Base-by-base conservation (phyloP, 1,140 invertebrate species). In the Ditylenchus dipsaci region DNA sequence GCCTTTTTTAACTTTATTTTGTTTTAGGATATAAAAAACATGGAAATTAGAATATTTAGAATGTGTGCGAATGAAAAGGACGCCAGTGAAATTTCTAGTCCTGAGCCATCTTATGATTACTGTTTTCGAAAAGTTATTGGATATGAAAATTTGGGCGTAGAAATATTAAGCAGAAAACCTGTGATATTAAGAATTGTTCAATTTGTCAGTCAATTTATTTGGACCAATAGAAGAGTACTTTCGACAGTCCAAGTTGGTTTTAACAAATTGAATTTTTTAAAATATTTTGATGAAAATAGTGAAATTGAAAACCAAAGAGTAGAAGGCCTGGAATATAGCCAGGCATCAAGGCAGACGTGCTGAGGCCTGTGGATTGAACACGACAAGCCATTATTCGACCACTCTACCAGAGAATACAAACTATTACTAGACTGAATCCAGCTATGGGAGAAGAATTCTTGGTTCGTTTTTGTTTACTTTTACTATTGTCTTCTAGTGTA, bases 401-500 rank as follows among this genome's bases (percentile, higher is more conserved):
- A 11, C 38, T 76, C 13, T 76, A 53, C 56, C 1, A 17, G 26
- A 43, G 59, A 8, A 7, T 76, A 15, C 74, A 77, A 42, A 58
- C 9, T 11, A 45, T 60, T 1, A 47, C 76, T 8, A 0, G 72
- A 23, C 21, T 77, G 42, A 73, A 79, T 21, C 74, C 77, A 30
- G 74, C 73, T 7, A 42, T 76, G 15, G 77, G 58, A 3, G 77
- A 77, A 45, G 67, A 77, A 30, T 79, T 79, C 70, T 61, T 77
- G 59, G 75, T 77, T 1, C 1, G 38, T 43, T 27, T 13, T 21
- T 66, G 7, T 23, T 66, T 64, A 38, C 17, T 7, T 60, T 13
- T 13, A 11, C 23, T 23, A 74, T 19, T 66, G 13, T 60, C 62
- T 11, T 11, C n/a, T 42, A 15, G n/a, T n/a, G 33, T 63, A 19